Evolutionary conservation across 37 sponge, comb jelly and placozoan genomes (phyloP), one percentile per base, ranked within the genome.

Genomic region (Beroe forskalii): DNA sequence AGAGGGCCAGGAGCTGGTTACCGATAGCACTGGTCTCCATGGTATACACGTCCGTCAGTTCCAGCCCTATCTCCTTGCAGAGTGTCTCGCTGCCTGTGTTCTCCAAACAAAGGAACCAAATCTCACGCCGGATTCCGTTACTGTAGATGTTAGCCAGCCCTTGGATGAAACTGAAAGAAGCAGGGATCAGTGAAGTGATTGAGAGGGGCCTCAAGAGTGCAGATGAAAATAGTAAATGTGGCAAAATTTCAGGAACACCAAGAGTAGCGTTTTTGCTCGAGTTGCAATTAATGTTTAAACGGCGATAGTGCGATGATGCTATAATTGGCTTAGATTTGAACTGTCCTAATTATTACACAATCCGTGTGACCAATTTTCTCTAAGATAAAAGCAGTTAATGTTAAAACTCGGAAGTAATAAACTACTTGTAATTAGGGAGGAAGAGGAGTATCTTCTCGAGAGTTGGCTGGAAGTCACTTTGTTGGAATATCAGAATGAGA

Each of bases 151-250:
- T 38, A 1, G 86, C n/a, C 25, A 80, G 55, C n/a, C 86, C 86
- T 44, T 80, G 86, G 55, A 80, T 80, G 27, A 80, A 80, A 43
- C 86, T 80, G 86, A 80, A 25, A 25, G 38, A n/a, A n/a, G n/a
- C n/a, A n/a, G n/a, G n/a, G n/a, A n/a, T n/a, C n/a, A n/a, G n/a
- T n/a, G n/a, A n/a, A n/a, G n/a, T n/a, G n/a, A n/a, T n/a, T n/a
- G n/a, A n/a, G n/a, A n/a, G n/a, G n/a, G n/a, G n/a, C n/a, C n/a
- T n/a, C n/a, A n/a, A n/a, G n/a, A n/a, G n/a, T n/a, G n/a, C n/a
- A n/a, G n/a, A n/a, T n/a, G n/a, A n/a, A n/a, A n/a, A n/a, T n/a
- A n/a, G n/a, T n/a, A n/a, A n/a, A n/a, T n/a, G n/a, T n/a, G n/a
- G n/a, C n/a, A n/a, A n/a, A n/a, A n/a, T n/a, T n/a, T n/a, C n/a